Base-by-base conservation (phyloP, 1,140 invertebrate species). In the Drosophila micromelanica region DNA sequence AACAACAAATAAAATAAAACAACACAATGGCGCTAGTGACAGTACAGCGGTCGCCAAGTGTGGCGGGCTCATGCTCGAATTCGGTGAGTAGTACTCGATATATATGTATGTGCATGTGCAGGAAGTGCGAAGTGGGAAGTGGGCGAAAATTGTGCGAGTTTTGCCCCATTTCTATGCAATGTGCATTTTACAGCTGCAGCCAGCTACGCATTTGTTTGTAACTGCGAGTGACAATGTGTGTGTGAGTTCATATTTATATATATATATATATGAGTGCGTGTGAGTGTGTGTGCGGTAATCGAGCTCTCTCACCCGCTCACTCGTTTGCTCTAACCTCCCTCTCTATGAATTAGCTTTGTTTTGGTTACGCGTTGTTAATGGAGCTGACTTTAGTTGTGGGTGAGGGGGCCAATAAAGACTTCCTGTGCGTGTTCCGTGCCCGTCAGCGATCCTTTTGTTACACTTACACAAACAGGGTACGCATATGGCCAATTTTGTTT, bases 1-100 rank as follows among this genome's bases (percentile, higher is more conserved):
- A 35, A 7, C 2, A 35, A 35, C 32, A 35, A 35, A 35, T 9
- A 35, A 35, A 35, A 35, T 8, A 45, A 51, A 63, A 61, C 62
- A 62, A 60, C 40, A 76, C 71, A 84, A 95, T 95, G 95, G 95
- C 95, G 90, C 93, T 95, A 91, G 95, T 95, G 90, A 95, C 95
- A 73, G 94, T 95, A 78, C 95, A 95, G 86, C 93, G 95, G 74
- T 95, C 95, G 65, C 95, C 95, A 67, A 95, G 90, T 90, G 93
- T 94, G 65, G 94, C 94, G 90, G 95, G 94, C 92, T 95, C 94
- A 74, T 95, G 94, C 92, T 94, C 94, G 90, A 91, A 91, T 78
- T 92, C 91, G 85, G 91, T 92, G 74, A 91, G 90, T 77, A 35
- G 42, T 43, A 30, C 20, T 42, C 15, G 7, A 35, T 35, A 46